Evolutionary conservation across 2,113 vertebrate species (phyloP).

Genomic region (Benitochromis conjunctus): DNA sequence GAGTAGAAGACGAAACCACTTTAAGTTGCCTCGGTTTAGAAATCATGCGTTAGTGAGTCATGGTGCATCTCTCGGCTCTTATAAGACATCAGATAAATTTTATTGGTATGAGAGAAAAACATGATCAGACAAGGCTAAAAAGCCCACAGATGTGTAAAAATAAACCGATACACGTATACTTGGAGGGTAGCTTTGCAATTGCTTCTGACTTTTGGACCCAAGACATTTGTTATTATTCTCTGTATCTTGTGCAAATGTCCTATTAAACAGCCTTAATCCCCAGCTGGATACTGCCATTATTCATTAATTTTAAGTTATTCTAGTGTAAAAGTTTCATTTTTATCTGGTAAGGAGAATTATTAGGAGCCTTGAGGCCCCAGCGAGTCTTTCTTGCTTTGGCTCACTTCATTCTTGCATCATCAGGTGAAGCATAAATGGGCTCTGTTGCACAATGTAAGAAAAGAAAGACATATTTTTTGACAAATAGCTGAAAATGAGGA

Average conservation of each 20-base stretch:
- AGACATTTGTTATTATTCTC: background rate
- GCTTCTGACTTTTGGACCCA: background rate
- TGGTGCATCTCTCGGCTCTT: background rate
- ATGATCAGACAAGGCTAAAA: background rate
- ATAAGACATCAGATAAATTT: conserved; percentile 26
- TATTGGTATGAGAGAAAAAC: conserved; percentile 28
- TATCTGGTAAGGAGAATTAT: background rate
- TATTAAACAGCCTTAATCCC: background rate
- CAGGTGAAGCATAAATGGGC: background rate
- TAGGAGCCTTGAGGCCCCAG: background rate
- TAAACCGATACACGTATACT: background rate
- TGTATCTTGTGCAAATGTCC: background rate
- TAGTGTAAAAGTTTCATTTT: background rate
- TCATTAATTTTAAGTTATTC: background rate
- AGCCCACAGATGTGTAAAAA: background rate
- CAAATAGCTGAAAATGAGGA: background rate
- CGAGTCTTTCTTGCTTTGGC: conserved; percentile 18
- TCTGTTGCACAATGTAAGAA: background rate
- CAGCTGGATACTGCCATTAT: background rate
- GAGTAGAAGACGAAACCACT: conserved; percentile 22
- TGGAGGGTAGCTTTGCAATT: background rate
- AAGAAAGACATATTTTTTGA: background rate
- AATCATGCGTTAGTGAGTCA: conserved; percentile 25
- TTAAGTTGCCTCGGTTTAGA: background rate
- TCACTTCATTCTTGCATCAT: conserved; percentile 57